These are phyloP conservation scores for Baronia brevicornis DNA, from an alignment of 2,888 invertebrate species.

Conservation along the genomic window DNA sequence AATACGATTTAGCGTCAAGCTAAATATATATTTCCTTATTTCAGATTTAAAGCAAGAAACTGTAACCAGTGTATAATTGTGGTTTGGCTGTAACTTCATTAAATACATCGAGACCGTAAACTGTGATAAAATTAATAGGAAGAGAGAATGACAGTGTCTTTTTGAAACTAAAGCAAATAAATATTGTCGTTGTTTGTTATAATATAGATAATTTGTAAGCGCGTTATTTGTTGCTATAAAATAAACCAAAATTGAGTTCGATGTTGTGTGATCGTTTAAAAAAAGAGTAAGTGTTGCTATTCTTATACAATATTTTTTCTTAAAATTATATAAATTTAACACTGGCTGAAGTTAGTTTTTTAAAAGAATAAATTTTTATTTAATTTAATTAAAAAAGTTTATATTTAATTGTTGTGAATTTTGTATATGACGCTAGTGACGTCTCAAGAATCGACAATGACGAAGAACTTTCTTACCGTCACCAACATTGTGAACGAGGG, in stretches of 20 bases:
- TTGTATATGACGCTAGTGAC: constrained; percentile 47
- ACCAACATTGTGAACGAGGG: constrained; percentile 82
- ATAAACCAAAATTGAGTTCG: constrained; percentile 43
- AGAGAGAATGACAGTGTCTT: no score
- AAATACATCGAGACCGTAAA: no score
- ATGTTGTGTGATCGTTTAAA: constrained; percentile 56
- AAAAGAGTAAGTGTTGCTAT: constrained; percentile 54
- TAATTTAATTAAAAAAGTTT: constrained; percentile 11
- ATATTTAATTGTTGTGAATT: constrained; percentile 24
- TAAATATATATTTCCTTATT: no score
- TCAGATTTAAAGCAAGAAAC: no score
- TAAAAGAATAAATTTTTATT: constrained; percentile 20
- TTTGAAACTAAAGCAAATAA: no score
- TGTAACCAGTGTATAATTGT: no score
- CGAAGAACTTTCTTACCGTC: constrained; percentile 77
- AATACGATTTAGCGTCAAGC: no score
- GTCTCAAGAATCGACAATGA: constrained; percentile 67
- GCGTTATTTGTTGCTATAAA: constrained; percentile 58
- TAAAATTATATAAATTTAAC: constrained; percentile 2
- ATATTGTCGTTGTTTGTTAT: no score
- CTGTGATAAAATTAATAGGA: no score
- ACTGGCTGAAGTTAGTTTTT: constrained; percentile 19
- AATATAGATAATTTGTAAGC: no score
- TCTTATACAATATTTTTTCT: constrained; percentile 15
- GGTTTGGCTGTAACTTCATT: no score